phyloP scores from a whole-genome alignment of 2,888 invertebrate genomes.

The Hydrotaea diabolus region DNA sequence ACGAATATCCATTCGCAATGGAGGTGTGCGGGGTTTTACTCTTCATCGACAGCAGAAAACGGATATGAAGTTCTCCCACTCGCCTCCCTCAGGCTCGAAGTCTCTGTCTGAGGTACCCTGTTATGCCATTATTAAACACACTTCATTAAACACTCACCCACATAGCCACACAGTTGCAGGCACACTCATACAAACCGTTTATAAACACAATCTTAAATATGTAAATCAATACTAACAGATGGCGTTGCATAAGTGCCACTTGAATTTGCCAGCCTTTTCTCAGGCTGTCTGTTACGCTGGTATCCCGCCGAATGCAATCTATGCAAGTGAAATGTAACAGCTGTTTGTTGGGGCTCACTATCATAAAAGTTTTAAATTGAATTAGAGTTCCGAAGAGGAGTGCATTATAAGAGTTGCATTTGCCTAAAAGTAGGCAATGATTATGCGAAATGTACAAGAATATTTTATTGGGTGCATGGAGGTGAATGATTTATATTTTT shows the following conservation, averaged over 20 bases:
- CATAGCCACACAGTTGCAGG: not conserved
- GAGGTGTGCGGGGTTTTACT: not conserved
- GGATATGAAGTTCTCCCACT: not conserved
- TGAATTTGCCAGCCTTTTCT: not conserved
- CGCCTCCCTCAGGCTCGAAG: not conserved
- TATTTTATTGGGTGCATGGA: no score
- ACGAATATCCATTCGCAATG: not conserved
- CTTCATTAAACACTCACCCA: not conserved
- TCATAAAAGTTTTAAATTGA: not conserved
- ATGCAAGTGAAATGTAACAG: constrained; percentile 21
- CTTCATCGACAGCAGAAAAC: not conserved
- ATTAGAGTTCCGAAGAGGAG: no score
- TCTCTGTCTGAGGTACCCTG: not conserved
- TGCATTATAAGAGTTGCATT: no score
- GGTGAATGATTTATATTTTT: no score
- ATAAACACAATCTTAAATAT: not conserved
- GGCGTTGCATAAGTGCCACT: constrained; percentile 4
- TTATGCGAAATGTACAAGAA: no score
- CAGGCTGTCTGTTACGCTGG: not conserved
- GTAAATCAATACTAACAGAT: constrained; percentile 21
- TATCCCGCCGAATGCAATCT: not conserved
- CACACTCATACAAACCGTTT: not conserved
- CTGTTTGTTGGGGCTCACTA: not conserved
- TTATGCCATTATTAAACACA: constrained; percentile 11
- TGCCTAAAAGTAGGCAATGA: no score